These are phyloP conservation scores for Pogona vitticeps DNA, from an alignment of 2,113 vertebrate species.

Conservation along the genomic window DNA sequence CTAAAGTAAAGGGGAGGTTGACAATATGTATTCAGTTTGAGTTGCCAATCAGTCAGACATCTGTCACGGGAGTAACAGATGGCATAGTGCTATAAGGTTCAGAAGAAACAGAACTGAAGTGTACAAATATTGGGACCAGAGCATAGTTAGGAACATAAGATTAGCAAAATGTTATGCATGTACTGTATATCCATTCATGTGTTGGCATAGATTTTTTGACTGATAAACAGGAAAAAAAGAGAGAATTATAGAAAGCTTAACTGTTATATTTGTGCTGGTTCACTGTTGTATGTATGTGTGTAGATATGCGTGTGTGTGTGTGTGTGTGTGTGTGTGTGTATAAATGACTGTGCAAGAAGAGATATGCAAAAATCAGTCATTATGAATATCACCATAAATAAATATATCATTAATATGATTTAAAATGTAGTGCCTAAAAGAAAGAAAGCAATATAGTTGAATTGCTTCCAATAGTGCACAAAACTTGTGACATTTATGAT, in stretches of 20 bases:
- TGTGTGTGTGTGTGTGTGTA: too few species aligned
- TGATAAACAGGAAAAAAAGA: too few species aligned
- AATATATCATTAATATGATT: background rate
- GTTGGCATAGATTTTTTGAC: background rate
- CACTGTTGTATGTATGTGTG: background rate
- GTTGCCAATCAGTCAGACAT: conserved; percentile 68
- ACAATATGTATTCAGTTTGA: conserved; percentile 69
- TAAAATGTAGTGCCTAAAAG: background rate
- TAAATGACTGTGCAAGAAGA: too few species aligned
- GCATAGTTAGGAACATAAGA: conserved; percentile 7
- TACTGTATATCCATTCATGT: background rate
- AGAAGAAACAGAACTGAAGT: conserved; percentile 43
- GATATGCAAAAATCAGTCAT: background rate
- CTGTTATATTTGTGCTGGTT: rapidly evolving
- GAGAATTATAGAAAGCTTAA: background rate
- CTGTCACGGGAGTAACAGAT: conserved; percentile 70
- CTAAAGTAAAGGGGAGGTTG: conserved; percentile 65
- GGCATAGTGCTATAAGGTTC: conserved; percentile 63
- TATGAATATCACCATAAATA: background rate
- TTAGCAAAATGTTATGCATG: background rate
- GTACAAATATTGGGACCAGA: conserved; percentile 36
- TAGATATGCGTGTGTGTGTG: too few species aligned
- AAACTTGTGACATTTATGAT: too few species aligned
- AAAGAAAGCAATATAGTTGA: background rate
- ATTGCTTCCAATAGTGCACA: background rate